phyloP scores from a whole-genome alignment of 2,113 vertebrate genomes.

The Octodon degus region DNA sequence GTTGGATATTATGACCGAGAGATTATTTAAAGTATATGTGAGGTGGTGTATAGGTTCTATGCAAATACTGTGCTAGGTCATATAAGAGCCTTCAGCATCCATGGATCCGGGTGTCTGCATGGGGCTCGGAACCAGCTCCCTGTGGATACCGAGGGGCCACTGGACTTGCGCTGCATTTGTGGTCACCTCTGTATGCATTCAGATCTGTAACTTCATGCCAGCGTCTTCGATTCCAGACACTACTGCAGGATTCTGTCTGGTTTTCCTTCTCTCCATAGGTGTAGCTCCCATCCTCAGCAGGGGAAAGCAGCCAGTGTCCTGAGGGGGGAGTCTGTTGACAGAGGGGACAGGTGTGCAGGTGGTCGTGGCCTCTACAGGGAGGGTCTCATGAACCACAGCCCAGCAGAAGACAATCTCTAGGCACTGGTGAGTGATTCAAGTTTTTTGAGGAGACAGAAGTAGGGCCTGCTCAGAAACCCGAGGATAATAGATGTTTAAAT shows the following conservation, averaged over 20 bases:
- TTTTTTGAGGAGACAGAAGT: background rate
- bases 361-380: background rate
- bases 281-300: background rate
- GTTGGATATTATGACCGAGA: background rate
- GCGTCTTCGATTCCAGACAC: background rate
- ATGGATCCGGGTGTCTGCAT: background rate
- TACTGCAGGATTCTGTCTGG: background rate
- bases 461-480: background rate
- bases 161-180: background rate
- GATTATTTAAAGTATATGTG: background rate
- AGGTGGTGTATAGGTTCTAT: background rate
- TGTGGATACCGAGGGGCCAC: background rate
- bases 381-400: background rate
- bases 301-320: background rate
- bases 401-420: background rate
- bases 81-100: background rate
- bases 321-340: background rate
- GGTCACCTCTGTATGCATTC: background rate
- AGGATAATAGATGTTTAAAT: background rate
- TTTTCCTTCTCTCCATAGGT: background rate
- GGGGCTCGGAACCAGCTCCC: background rate
- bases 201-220: background rate
- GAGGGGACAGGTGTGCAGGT: background rate
- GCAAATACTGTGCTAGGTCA: background rate
- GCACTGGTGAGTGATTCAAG: background rate